These are phyloP conservation scores for Drosophila austrosaltans DNA, from an alignment of 2,888 invertebrate genomes.

Conservation along the genomic window DNA sequence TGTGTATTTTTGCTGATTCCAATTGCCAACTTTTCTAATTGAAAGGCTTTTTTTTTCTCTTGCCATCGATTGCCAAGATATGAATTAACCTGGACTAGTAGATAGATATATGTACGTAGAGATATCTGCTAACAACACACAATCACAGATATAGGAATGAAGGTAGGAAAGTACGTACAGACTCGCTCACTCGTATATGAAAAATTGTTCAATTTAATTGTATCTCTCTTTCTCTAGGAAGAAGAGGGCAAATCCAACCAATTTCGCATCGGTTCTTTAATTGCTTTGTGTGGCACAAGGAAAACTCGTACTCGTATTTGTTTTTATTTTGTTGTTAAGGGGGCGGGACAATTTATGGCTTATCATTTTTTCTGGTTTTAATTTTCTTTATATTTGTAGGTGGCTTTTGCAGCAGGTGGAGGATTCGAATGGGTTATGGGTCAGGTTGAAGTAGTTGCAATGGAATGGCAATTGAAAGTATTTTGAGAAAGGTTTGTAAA, in stretches of 20 bases:
- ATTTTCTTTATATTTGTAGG: slow-evolving; percentile 30
- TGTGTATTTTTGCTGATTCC: slow-evolving; percentile 41
- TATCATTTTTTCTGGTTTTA: slow-evolving; percentile 48
- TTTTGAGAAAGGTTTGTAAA: too few species aligned
- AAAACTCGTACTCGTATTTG: slow-evolving; percentile 50
- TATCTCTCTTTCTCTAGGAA: slow-evolving; percentile 25
- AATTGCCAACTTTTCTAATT: slow-evolving; percentile 55
- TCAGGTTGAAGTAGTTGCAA: slow-evolving; percentile 19
- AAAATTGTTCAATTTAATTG: slow-evolving; percentile 67
- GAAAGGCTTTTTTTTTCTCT: slow-evolving; percentile 42
- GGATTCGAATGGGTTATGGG: slow-evolving; percentile 30
- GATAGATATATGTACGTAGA: slow-evolving; percentile 36
- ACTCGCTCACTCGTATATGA: slow-evolving; percentile 40
- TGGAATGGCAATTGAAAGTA: background rate
- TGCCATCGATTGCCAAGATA: slow-evolving; percentile 67
- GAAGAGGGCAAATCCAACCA: slow-evolving; percentile 15
- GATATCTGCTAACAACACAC: slow-evolving; percentile 39
- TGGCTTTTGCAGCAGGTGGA: slow-evolving; percentile 28
- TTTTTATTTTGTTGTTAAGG: slow-evolving; percentile 36
- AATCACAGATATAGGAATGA: slow-evolving; percentile 36
- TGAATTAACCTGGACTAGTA: slow-evolving; percentile 55
- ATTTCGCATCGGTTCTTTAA: slow-evolving; percentile 55
- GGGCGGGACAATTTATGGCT: slow-evolving; percentile 50
- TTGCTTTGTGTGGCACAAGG: slow-evolving; percentile 45
- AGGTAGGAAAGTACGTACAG: background rate